Evolutionary conservation across 2,797 vertebrate genomes (phyloP).

Genomic region (Rhynchonycteris naso): DNA sequence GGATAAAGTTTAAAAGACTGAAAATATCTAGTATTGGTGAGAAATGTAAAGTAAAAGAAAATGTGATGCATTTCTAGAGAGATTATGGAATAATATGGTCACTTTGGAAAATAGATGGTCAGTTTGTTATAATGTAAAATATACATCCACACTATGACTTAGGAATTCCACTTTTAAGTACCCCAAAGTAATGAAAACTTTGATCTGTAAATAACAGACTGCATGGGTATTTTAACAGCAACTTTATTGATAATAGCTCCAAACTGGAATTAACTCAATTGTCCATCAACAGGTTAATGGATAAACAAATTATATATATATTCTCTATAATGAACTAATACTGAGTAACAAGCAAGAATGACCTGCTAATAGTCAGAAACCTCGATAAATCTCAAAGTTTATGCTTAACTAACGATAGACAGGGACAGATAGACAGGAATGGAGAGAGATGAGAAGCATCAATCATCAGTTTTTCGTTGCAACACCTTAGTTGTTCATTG

Average conservation of each 20-base stretch:
- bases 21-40: neutral
- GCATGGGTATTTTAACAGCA: neutral
- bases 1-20: neutral
- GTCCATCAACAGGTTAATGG: too few relatives aligned
- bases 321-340: neutral
- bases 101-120: neutral
- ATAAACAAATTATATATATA: neutral
- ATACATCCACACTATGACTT: neutral
- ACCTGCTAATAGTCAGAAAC: neutral
- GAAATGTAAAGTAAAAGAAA: neutral
- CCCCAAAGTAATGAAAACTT: neutral
- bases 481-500: too few relatives aligned
- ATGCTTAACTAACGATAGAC: too few relatives aligned
- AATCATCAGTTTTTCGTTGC: too few relatives aligned
- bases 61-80: neutral
- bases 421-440: too few relatives aligned
- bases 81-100: neutral
- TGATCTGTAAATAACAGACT: neutral
- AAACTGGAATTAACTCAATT: too few relatives aligned
- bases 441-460: too few relatives aligned
- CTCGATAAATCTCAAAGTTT: neutral
- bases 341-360: neutral
- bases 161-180: neutral
- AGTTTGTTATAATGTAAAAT: neutral
- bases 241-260: neutral